These are phyloP conservation scores for Anas georgica DNA, from an alignment of 2,797 vertebrate species.

Conservation along the genomic window DNA sequence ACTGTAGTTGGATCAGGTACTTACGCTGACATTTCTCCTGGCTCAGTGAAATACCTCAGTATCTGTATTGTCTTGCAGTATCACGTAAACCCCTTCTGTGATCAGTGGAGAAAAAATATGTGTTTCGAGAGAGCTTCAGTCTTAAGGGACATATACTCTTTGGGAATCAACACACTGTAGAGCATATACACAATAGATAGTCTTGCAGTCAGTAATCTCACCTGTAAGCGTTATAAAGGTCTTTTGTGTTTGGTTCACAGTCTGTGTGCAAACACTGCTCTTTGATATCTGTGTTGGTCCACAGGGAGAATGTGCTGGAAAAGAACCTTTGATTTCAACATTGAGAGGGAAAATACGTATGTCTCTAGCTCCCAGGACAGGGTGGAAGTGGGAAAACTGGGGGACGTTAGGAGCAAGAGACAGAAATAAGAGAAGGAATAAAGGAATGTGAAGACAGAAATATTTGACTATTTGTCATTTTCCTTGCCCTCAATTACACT, in stretches of 20 bases:
- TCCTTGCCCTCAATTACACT: background rate
- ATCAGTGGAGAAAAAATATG: background rate
- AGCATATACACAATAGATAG: background rate
- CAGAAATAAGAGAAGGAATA: background rate
- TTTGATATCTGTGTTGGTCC: background rate
- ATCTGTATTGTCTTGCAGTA: background rate
- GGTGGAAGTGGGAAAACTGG: fast-evolving
- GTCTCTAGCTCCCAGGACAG: background rate
- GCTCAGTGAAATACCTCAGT: background rate
- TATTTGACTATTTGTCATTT: background rate
- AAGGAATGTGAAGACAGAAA: background rate
- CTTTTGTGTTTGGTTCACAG: background rate
- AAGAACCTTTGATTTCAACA: constrained; percentile 42
- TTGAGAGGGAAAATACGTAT: background rate
- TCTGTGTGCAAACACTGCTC: background rate
- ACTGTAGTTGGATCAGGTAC: background rate
- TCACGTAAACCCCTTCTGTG: background rate
- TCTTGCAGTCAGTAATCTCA: background rate
- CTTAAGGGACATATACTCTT: background rate
- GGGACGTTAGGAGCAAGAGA: background rate
- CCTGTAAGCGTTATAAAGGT: background rate
- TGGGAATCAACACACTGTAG: background rate
- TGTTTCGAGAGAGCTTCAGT: background rate
- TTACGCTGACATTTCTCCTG: background rate
- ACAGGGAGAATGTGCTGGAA: background rate